A percentile compares a stretch with the other conserved stretches of the same genome.
Evolutionary conservation across 53 echinoderm and acorn worm species (phyloP).

Genomic region (Antedon mediterranea): DNA sequence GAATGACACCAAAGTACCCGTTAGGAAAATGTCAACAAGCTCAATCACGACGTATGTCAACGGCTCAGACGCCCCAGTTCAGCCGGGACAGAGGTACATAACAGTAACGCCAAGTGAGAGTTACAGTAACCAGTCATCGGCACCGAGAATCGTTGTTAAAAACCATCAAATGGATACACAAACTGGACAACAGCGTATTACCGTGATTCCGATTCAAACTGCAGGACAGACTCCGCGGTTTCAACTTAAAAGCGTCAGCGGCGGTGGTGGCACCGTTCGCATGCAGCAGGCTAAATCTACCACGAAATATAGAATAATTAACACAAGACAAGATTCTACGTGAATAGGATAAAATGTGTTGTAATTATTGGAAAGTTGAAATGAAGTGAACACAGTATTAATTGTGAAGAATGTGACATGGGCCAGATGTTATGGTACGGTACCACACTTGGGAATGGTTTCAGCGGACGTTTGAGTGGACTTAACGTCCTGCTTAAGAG

Average conservation of each 20-base stretch:
- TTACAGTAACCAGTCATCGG: neutral
- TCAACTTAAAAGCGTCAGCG: neutral
- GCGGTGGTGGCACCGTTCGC: neutral
- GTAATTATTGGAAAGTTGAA: too few relatives aligned
- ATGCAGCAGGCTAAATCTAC: neutral
- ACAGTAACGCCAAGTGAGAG: neutral
- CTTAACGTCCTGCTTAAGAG: too few relatives aligned
- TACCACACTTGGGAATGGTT: too few relatives aligned
- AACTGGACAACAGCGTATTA: neutral
- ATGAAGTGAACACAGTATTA: too few relatives aligned
- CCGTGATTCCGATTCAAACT: neutral
- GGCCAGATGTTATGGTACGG: too few relatives aligned
- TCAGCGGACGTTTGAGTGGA: too few relatives aligned
- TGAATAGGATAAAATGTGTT: neutral
- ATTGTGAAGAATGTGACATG: too few relatives aligned
- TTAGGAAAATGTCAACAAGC: neutral
- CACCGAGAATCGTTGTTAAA: neutral
- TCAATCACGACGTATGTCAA: neutral
- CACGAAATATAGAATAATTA: neutral
- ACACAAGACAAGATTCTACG: neutral
- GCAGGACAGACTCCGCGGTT: neutral
- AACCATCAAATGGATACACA: neutral
- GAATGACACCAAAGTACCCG: neutral
- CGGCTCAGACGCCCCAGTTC: neutral
- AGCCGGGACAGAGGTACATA: neutral